Percentiles rank a stretch among this genome's conserved stretches.
phyloP scores from a whole-genome alignment of 1,140 invertebrate genomes.

The Lepidurus arcticus region DNA sequence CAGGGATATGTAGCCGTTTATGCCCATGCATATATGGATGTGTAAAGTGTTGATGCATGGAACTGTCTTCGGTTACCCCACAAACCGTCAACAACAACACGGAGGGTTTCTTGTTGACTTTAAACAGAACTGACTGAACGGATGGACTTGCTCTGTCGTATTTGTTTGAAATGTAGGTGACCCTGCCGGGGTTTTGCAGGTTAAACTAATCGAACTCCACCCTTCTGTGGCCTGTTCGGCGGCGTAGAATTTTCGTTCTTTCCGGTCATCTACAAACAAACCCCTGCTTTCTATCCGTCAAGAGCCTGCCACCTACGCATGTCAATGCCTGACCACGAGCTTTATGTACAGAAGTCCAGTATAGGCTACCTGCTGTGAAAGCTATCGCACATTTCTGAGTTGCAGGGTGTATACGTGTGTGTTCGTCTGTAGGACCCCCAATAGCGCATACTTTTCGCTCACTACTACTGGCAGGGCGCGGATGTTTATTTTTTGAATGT shows the following conservation, averaged over 20 bases:
- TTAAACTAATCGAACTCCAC: not conserved
- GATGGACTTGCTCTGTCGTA: not conserved
- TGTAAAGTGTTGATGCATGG: not conserved
- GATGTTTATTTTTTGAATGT: not conserved
- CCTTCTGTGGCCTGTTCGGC: not conserved
- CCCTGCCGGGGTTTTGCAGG: not conserved
- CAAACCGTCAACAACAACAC: not conserved
- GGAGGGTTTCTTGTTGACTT: not conserved
- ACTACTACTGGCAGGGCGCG: not conserved
- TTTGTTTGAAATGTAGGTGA: slow-evolving; percentile 4
- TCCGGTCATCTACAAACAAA: slow-evolving; percentile 1
- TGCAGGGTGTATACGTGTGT: not conserved
- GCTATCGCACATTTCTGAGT: not conserved
- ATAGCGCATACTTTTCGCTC: not conserved
- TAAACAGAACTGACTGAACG: not conserved
- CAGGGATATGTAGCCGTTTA: not conserved
- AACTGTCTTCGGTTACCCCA: not conserved
- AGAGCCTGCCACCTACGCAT: not conserved
- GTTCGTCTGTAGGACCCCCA: not conserved
- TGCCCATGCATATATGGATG: not conserved
- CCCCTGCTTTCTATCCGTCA: slow-evolving; percentile 2
- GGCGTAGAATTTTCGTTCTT: not conserved
- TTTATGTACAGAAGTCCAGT: not conserved
- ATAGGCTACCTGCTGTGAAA: slow-evolving; percentile 2
- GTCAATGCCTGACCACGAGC: not conserved